Base-by-base conservation (phyloP, 1,140 invertebrate species). In the Bilobella aurantiaca region DNA sequence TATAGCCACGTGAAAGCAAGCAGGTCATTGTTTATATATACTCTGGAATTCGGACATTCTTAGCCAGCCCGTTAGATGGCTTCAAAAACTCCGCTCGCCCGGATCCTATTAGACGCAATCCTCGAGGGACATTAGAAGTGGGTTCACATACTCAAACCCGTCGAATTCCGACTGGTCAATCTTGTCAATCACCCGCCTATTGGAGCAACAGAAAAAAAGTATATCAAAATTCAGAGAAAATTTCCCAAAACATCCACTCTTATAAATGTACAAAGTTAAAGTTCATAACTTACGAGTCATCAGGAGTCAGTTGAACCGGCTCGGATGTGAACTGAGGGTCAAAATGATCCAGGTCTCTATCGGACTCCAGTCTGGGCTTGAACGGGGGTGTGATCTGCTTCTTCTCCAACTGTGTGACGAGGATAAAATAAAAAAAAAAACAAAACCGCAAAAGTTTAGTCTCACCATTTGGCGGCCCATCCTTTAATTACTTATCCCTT, bases 101-200 rank as follows among this genome's bases (percentile, higher is more conserved):
- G n/a, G n/a, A n/a, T 8, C 18, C 34, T 8, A 53, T 90, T 89
- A 98, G 82, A 98, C 94, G 82, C 90, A 93, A 79, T 97, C 95
- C 81, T 97, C 94, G 76, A 94, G 81, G 1, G 93, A 96, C 94
- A 98, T 98, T 62, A 99, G 82, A 71, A 99, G 81, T 58, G 96
- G 96, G 83, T 99, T 99, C 74, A 99, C 93, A 80, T 99, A 99
- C 78, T 99, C 96, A 81, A 99, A 99, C 25, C 96, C 96, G 78
- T 99, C 96, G 81, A 99, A 99, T 80, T 99, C 96, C 21, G 91
- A 90, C 79, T 99, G 96, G 83, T 99, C 96, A 73, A 99, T 99
- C 77, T 92, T 92, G 61, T 91, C 90, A 74, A 99, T 98, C 63
- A 93, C 87, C 77, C 86, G 87, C 74, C 93, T 96, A 66, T 65